Evolutionary conservation across 2,797 vertebrate genomes (phyloP).

Genomic region (Leptatherina wallacei): DNA sequence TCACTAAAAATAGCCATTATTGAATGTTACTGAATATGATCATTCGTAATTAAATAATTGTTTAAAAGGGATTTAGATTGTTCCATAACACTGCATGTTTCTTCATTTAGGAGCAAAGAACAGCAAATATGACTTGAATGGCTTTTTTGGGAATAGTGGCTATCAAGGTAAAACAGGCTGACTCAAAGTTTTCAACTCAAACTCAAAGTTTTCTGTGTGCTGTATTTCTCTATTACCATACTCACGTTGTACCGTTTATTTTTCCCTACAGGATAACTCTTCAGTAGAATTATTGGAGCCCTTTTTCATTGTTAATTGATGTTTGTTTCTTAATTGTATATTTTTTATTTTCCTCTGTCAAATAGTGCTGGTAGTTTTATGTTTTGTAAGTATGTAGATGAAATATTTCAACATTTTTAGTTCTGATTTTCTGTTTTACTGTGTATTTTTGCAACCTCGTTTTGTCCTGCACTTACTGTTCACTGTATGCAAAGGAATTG

Average conservation of each 20-base stretch:
- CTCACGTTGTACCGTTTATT: constrained; percentile 11
- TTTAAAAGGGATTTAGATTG: not conserved
- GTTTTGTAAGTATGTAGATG: constrained; percentile 32
- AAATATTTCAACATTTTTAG: constrained; percentile 24
- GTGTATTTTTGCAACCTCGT: constrained; percentile 31
- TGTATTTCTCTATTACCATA: not conserved
- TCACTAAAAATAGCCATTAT: not conserved
- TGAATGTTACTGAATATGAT: not conserved
- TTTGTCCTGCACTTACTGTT: constrained; percentile 58
- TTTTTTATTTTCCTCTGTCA: constrained; percentile 31
- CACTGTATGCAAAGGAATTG: constrained; percentile 34
- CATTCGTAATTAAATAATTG: not conserved
- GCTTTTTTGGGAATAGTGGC: constrained; percentile 81
- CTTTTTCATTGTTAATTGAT: constrained; percentile 3
- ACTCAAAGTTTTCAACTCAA: too few species aligned
- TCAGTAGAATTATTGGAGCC: constrained; percentile 22
- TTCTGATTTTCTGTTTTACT: constrained; percentile 20
- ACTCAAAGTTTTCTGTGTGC: not conserved
- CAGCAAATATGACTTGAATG: constrained; percentile 76
- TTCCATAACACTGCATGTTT: not conserved
- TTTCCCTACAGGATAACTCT: constrained; percentile 70
- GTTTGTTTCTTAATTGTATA: constrained; percentile 53
- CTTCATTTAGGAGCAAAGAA: constrained; percentile 71
- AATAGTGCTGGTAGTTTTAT: constrained; percentile 25
- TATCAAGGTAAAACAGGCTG: constrained; percentile 73